Evolutionary conservation across 2,797 vertebrate species (phyloP).

Genomic region (Champsocephalus gunnari): DNA sequence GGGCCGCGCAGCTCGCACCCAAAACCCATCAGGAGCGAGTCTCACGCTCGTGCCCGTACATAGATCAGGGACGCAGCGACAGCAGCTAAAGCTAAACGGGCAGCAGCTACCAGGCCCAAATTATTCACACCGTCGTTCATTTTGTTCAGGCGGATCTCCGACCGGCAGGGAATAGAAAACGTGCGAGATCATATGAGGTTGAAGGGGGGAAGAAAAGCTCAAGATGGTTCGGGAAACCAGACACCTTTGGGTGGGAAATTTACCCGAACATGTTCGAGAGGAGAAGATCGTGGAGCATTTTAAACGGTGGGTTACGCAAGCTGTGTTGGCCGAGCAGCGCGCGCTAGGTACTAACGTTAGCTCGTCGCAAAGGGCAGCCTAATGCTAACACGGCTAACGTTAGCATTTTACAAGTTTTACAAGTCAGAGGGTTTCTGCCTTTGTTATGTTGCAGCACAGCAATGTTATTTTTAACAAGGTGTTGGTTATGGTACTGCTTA

Average conservation of each 20-base stretch:
- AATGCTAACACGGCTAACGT: conserved; percentile 64
- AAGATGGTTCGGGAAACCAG: conserved; percentile 99
- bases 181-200: conserved; percentile 84
- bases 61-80: conserved; percentile 63
- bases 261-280: conserved; percentile 99
- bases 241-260: conserved; percentile 99
- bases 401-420: conserved; percentile 59
- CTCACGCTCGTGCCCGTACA: conserved; percentile 45
- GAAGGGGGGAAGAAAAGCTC: conserved; percentile 78
- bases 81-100: conserved; percentile 70
- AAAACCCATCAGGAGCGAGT: conserved; percentile 38
- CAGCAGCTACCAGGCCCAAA: conserved; percentile 69
- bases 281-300: conserved; percentile 99
- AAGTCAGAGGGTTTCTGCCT: not conserved
- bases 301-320: conserved; percentile 94
- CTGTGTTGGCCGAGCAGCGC: conserved; percentile 66
- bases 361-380: conserved; percentile 39
- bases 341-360: conserved; percentile 64
- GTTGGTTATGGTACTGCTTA: rapidly evolving
- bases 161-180: conserved; percentile 81
- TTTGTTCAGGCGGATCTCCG: conserved; percentile 82
- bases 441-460: not conserved
- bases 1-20: conserved; percentile 70
- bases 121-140: conserved; percentile 78
- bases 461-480: not conserved